These are phyloP conservation scores for Scomber colias DNA, from an alignment of 2,113 vertebrate genomes.

Conservation along the genomic window DNA sequence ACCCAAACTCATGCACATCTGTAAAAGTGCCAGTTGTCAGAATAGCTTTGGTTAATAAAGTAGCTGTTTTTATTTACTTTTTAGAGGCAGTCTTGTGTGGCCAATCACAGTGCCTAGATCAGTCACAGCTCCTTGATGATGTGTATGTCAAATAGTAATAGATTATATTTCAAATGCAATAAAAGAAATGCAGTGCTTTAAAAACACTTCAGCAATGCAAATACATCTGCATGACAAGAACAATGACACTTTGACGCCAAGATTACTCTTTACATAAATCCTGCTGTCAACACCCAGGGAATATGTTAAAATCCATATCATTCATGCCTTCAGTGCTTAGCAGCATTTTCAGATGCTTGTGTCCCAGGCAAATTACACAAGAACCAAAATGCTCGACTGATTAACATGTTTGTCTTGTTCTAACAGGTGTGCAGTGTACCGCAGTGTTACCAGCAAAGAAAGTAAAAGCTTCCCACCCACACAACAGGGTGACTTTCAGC, in stretches of 20 bases:
- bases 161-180: constrained; percentile 47
- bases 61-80: constrained; percentile 42
- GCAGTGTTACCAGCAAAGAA: constrained; percentile 65
- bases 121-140: constrained; percentile 42
- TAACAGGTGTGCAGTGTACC: constrained; percentile 63
- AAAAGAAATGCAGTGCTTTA: constrained; percentile 5
- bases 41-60: constrained; percentile 56
- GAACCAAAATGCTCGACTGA: constrained; percentile 34
- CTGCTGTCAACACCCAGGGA: constrained; percentile 12
- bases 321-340: not conserved
- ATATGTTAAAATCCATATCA: not conserved
- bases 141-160: constrained; percentile 27
- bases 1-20: constrained; percentile 49
- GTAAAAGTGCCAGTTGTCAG: constrained; percentile 59
- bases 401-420: constrained; percentile 59
- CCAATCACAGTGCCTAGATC: constrained; percentile 10
- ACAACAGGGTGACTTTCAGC: constrained; percentile 71
- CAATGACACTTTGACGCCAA: constrained; percentile 15
- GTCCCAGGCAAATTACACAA: constrained; percentile 27
- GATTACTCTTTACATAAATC: constrained; percentile 18
- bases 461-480: constrained; percentile 76
- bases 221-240: not conserved
- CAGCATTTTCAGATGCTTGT: constrained; percentile 26
- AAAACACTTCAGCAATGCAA: not conserved
- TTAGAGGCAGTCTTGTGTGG: constrained; percentile 20